A percentile compares a stretch with the other conserved stretches of the same genome.
Evolutionary conservation across 2,888 invertebrate genomes (phyloP).

Genomic region (Tortrix viridana): DNA sequence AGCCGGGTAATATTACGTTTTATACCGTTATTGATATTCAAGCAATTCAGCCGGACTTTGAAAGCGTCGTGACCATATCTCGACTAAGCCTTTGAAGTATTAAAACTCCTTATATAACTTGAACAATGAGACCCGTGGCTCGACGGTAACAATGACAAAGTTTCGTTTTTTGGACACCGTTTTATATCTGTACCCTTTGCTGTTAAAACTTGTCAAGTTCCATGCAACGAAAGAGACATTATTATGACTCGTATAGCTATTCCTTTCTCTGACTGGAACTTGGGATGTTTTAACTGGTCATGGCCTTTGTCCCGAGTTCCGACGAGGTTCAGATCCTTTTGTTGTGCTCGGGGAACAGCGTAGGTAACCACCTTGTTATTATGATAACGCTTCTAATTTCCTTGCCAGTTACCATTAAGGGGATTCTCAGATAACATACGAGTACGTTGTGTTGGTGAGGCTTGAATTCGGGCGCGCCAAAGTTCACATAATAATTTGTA

Average conservation of each 20-base stretch:
- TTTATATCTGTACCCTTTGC: constrained; percentile 69
- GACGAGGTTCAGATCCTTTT: constrained; percentile 54
- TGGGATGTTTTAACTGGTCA: too few species aligned
- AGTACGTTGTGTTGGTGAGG: too few species aligned
- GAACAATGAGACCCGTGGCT: constrained; percentile 74
- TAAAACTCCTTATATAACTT: constrained; percentile 77
- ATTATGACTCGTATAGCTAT: too few species aligned
- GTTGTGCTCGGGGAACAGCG: constrained; percentile 54
- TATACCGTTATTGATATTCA: constrained; percentile 22
- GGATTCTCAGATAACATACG: constrained; percentile 32
- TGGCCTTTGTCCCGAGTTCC: too few species aligned
- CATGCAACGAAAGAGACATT: too few species aligned
- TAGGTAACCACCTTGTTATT: constrained; percentile 57
- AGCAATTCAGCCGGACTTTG: constrained; percentile 25
- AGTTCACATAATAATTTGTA: too few species aligned
- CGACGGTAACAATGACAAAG: constrained; percentile 74
- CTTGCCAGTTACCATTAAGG: constrained; percentile 34
- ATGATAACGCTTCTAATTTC: constrained; percentile 63
- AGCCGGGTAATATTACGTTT: constrained; percentile 1
- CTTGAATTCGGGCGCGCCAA: too few species aligned
- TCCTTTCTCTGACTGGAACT: too few species aligned
- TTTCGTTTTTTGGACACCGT: constrained; percentile 75
- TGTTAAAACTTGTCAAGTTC: too few species aligned
- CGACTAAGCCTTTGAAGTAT: constrained; percentile 77
- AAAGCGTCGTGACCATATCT: constrained; percentile 45